phyloP scores from a whole-genome alignment of 2,113 vertebrate genomes.

The Elaphurus davidianus region DNA sequence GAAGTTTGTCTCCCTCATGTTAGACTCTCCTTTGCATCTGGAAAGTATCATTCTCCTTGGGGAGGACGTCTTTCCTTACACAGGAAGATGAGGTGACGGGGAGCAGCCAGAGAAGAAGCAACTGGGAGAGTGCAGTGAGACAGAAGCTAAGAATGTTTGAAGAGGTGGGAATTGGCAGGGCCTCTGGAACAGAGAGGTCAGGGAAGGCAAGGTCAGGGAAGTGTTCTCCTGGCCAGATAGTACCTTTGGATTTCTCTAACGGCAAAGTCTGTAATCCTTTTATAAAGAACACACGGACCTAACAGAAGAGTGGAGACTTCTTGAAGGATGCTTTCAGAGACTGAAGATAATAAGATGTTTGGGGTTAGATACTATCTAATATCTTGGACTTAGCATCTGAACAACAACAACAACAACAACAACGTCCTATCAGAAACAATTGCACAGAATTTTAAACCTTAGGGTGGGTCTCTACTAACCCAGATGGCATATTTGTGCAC shows the following conservation, averaged over 20 bases:
- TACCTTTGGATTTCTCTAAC: neutral
- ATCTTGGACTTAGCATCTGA: neutral
- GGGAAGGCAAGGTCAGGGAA: neutral
- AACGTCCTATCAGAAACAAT: neutral
- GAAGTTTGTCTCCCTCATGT: neutral
- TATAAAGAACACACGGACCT: neutral
- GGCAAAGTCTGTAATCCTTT: neutral
- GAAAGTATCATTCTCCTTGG: neutral
- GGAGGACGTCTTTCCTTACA: neutral
- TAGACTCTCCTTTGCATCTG: neutral
- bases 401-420: neutral
- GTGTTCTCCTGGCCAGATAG: neutral
- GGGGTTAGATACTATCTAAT: neutral
- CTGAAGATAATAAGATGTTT: neutral
- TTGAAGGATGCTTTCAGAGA: neutral
- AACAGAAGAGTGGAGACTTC: neutral
- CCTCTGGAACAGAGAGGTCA: neutral
- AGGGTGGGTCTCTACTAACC: neutral
- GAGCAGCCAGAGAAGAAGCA: neutral
- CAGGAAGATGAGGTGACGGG: neutral
- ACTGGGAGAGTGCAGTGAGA: fast-evolving
- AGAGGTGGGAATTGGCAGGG: neutral
- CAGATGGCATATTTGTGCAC: neutral
- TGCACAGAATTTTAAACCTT: neutral
- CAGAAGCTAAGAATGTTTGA: neutral